These are phyloP conservation scores for Hemaris fuciformis DNA, from an alignment of 2,888 invertebrate genomes.

Conservation along the genomic window DNA sequence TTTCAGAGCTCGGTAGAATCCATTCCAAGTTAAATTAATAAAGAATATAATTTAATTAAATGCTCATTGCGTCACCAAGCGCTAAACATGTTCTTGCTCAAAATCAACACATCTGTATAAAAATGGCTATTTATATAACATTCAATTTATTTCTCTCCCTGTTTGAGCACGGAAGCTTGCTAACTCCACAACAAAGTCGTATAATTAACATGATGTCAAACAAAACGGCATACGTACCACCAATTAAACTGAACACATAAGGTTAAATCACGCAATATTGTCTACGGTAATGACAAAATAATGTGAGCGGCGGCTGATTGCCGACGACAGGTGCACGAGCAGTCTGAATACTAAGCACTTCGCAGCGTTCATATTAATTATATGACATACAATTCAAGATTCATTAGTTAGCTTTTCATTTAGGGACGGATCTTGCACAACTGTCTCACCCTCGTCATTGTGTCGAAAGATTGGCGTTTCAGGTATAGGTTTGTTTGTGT, in stretches of 20 bases:
- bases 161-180: neutral
- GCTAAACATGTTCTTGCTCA: too few relatives aligned
- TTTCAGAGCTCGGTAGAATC: too few relatives aligned
- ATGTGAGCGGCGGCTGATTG: conserved; percentile 59
- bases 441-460: neutral
- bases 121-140: too few relatives aligned
- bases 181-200: neutral
- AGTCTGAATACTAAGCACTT: conserved; percentile 56
- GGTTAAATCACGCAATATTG: conserved; percentile 54
- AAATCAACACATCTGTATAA: too few relatives aligned
- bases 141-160: neutral
- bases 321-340: conserved; percentile 55
- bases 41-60: too few relatives aligned
- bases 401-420: conserved; percentile 51
- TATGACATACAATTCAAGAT: conserved; percentile 39
- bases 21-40: too few relatives aligned
- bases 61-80: too few relatives aligned
- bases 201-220: neutral
- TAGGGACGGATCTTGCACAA: conserved; percentile 27
- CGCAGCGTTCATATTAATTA: conserved; percentile 14
- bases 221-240: neutral
- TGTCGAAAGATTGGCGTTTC: neutral
- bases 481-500: neutral
- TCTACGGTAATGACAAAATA: conserved; percentile 61
- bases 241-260: neutral